A percentile compares a stretch with the other conserved stretches of the same genome.
These are phyloP conservation scores for Isurus oxyrinchus DNA, from an alignment of 2,113 vertebrate genomes.

Conservation along the genomic window DNA sequence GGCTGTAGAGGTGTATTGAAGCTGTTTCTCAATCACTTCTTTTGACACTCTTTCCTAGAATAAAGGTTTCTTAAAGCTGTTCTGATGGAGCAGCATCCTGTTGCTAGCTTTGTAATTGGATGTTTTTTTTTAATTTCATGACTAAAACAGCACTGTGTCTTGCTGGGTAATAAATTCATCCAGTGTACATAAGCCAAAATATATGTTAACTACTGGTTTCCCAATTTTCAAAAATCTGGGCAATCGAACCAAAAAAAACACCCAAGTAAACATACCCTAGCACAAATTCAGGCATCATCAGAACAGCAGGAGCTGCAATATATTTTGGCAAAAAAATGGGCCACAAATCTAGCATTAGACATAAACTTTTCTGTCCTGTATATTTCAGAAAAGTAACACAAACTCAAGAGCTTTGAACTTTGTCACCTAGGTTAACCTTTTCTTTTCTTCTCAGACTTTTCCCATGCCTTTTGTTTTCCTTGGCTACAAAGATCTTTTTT, in stretches of 20 bases:
- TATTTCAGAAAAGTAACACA: slow-evolving; percentile 26
- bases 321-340: slow-evolving; percentile 8
- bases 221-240: slow-evolving; percentile 5
- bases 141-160: background rate
- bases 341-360: slow-evolving; percentile 15
- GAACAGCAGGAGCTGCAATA: background rate
- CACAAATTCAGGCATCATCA: slow-evolving; percentile 22
- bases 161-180: background rate
- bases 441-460: slow-evolving; percentile 35
- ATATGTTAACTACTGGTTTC: slow-evolving; percentile 34
- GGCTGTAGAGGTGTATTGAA: background rate
- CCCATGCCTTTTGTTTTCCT: slow-evolving; percentile 32
- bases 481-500: slow-evolving; percentile 7
- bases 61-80: background rate
- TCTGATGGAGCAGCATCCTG: background rate
- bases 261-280: slow-evolving; percentile 23
- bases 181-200: background rate
- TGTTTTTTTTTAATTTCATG: background rate
- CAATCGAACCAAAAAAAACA: slow-evolving; percentile 17
- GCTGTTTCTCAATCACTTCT: background rate
- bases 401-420: slow-evolving; percentile 28
- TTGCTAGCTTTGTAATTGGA: background rate
- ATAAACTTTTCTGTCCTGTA: slow-evolving; percentile 28
- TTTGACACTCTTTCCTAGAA: background rate
- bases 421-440: slow-evolving; percentile 32